These are phyloP conservation scores for Tachina grossa DNA, from an alignment of 2,888 invertebrate genomes.

Conservation along the genomic window DNA sequence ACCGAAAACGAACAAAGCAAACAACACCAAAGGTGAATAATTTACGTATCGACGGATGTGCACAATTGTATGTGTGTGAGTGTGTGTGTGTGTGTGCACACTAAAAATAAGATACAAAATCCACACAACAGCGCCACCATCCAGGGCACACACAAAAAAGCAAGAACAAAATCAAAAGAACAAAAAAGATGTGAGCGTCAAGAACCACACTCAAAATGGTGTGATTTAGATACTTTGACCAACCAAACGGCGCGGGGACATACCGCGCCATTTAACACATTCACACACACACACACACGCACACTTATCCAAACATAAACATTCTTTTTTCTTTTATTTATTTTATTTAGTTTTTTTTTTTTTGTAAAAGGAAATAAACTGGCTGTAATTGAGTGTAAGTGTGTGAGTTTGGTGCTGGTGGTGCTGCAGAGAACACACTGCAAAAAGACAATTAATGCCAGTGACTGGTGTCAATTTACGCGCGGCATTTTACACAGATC, in stretches of 20 bases:
- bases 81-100: constrained; percentile 1
- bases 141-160: constrained; percentile 46
- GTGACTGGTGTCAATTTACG: constrained; percentile 72
- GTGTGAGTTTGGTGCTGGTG: constrained; percentile 45
- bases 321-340: constrained; percentile 8
- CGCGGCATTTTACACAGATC: constrained; percentile 70
- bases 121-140: constrained; percentile 44
- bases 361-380: constrained; percentile 49
- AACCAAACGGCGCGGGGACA: constrained; percentile 71
- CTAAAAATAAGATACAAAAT: constrained; percentile 60
- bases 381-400: constrained; percentile 17
- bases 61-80: background rate
- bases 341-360: background rate
- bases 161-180: constrained; percentile 33
- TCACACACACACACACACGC: constrained; percentile 46
- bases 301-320: constrained; percentile 40
- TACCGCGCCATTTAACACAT: constrained; percentile 67
- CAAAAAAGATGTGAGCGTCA: constrained; percentile 62
- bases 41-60: background rate
- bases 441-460: constrained; percentile 69
- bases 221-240: constrained; percentile 74
- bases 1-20: constrained; percentile 46
- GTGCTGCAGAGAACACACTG: constrained; percentile 59
- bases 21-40: constrained; percentile 46
- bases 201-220: constrained; percentile 74